Conservation (phyloP, 1,140 invertebrate species). For the Panulirus ornatus region DNA sequence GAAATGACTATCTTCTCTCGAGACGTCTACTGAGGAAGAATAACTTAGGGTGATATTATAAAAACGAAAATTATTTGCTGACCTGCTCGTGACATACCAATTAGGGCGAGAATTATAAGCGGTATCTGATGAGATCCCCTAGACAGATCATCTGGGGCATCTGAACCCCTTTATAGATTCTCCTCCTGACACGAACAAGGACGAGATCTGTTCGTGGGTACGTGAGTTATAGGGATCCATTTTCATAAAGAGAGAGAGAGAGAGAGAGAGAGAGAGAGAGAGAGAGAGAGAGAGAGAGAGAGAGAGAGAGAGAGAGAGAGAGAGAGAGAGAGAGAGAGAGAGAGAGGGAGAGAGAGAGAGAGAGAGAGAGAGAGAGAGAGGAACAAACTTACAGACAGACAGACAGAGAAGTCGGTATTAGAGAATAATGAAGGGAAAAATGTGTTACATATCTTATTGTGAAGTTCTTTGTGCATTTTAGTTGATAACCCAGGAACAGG, state of each 20-base stretch:
- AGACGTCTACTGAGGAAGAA: background rate
- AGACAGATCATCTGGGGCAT: constrained; percentile 11
- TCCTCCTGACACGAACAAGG: background rate
- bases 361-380: too few species aligned
- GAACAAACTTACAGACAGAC: too few species aligned
- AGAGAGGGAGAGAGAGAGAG: too few species aligned
- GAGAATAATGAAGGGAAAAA: too few species aligned
- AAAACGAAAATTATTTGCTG: constrained; percentile 7
- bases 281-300: background rate
- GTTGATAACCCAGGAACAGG: too few species aligned
- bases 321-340: too few species aligned
- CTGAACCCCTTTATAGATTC: background rate
- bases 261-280: background rate
- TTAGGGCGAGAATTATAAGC: constrained; percentile 46
- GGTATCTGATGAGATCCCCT: constrained; percentile 45
- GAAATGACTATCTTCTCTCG: too few species aligned
- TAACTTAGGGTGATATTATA: background rate
- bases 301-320: background rate
- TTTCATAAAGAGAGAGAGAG: background rate
- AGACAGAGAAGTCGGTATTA: too few species aligned
- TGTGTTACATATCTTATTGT: too few species aligned
- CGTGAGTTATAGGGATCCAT: background rate
- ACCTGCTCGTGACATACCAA: constrained; percentile 51
- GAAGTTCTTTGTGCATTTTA: too few species aligned
- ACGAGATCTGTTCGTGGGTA: background rate